Evolutionary conservation across 1,140 invertebrate genomes (phyloP).

Genomic region (Anoplolepis gracilipes): DNA sequence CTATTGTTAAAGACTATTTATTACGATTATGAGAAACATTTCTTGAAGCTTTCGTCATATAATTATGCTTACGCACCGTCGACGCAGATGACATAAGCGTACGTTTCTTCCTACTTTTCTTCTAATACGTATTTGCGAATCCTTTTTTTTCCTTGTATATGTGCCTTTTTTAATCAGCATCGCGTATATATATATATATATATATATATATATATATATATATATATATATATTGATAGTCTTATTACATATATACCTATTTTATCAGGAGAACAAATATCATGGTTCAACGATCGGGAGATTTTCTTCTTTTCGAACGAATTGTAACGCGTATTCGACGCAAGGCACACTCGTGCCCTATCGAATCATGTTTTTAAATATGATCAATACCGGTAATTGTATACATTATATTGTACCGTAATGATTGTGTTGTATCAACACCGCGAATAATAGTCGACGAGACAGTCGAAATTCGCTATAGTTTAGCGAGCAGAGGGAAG

Average conservation of each 20-base stretch:
- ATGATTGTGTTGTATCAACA: conserved; percentile 10
- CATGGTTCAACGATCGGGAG: conserved; percentile 40
- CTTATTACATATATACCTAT: background rate
- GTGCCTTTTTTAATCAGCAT: conserved; percentile 17
- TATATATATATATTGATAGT: background rate
- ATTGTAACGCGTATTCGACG: background rate
- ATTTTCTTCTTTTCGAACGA: background rate
- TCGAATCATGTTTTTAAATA: background rate
- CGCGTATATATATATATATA: too few species aligned
- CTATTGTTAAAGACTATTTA: conserved; percentile 10
- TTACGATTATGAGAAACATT: background rate
- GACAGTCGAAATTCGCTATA: conserved; percentile 39
- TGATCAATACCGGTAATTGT: conserved; percentile 2
- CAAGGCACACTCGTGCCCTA: background rate
- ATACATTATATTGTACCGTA: conserved; percentile 1
- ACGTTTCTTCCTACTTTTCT: conserved; percentile 14
- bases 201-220: too few species aligned
- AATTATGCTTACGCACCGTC: conserved; percentile 28
- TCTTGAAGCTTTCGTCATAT: background rate
- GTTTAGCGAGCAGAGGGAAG: conserved; percentile 40
- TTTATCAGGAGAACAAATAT: background rate
- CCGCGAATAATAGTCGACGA: conserved; percentile 8
- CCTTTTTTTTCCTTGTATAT: background rate
- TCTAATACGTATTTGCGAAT: background rate
- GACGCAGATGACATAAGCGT: background rate